phyloP scores from a whole-genome alignment of 2,797 vertebrate genomes.

The Tragelaphus oryx region DNA sequence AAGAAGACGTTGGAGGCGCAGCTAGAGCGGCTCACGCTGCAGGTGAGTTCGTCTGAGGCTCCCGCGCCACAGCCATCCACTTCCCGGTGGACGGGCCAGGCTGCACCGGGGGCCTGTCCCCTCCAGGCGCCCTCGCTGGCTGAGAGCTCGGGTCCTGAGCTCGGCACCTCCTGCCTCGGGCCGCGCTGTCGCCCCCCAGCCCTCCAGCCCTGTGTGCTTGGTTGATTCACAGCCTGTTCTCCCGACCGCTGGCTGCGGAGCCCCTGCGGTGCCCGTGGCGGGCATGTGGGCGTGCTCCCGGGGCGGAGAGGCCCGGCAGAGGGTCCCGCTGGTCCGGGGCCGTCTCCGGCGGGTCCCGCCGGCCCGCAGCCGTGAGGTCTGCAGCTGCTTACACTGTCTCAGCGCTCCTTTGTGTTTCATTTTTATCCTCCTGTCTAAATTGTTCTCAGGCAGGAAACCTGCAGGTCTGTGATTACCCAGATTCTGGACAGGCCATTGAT shows the following conservation, averaged over 20 bases:
- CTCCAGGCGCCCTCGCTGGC: background rate
- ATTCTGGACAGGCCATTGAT: constrained; percentile 82
- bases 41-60: constrained; percentile 80
- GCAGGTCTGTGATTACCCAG: constrained; percentile 69
- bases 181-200: accelerated
- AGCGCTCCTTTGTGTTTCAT: constrained; percentile 10
- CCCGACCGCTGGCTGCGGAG: accelerated
- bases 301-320: too few relatives aligned
- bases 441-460: constrained; percentile 42
- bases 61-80: accelerated
- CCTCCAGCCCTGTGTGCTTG: accelerated
- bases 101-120: accelerated
- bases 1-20: constrained; percentile 89
- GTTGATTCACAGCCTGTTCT: background rate
- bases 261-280: accelerated
- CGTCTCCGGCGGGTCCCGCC: background rate
- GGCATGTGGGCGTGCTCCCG: background rate
- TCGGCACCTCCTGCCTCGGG: background rate
- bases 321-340: background rate
- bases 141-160: accelerated
- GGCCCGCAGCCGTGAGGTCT: background rate
- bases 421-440: background rate
- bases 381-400: background rate
- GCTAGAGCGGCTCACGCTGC: constrained; percentile 89
- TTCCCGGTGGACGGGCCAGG: background rate